These are phyloP conservation scores for Thaumatotibia leucotreta DNA, from an alignment of 1,140 invertebrate genomes.

Conservation along the genomic window DNA sequence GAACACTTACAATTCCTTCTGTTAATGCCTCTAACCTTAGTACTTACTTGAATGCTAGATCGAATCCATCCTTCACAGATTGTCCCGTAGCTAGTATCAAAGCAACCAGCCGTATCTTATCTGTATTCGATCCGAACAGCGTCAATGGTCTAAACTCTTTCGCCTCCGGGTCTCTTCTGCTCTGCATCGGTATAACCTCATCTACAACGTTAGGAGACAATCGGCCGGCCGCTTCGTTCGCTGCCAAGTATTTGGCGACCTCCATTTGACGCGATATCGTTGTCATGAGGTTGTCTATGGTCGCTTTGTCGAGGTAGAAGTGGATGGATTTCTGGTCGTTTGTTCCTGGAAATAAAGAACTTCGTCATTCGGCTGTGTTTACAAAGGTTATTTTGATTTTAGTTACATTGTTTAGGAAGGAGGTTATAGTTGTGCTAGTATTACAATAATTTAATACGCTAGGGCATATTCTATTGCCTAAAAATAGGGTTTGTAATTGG, in stretches of 20 bases:
- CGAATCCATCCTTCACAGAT: constrained; percentile 82
- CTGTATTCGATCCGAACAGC: constrained; percentile 80
- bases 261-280: constrained; percentile 84
- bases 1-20: no score
- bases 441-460: no score
- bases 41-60: constrained; percentile 80
- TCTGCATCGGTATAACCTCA: constrained; percentile 55
- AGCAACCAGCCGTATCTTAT: constrained; percentile 82
- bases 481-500: no score
- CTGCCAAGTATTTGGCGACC: constrained; percentile 81
- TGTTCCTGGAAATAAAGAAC: constrained; percentile 48
- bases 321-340: constrained; percentile 73
- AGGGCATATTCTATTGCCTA: no score
- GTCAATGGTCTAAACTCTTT: constrained; percentile 78
- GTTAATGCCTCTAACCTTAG: no score
- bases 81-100: constrained; percentile 80
- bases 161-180: constrained; percentile 50
- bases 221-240: constrained; percentile 76
- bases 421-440: no score
- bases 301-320: constrained; percentile 81
- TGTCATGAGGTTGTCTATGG: constrained; percentile 83
- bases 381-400: background rate
- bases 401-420: background rate
- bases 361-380: no score
- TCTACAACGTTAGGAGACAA: constrained; percentile 51